Percentiles rank a stretch among this genome's conserved stretches.
These are phyloP conservation scores for Ligdia adustata DNA, from an alignment of 2,888 invertebrate species.

Conservation along the genomic window DNA sequence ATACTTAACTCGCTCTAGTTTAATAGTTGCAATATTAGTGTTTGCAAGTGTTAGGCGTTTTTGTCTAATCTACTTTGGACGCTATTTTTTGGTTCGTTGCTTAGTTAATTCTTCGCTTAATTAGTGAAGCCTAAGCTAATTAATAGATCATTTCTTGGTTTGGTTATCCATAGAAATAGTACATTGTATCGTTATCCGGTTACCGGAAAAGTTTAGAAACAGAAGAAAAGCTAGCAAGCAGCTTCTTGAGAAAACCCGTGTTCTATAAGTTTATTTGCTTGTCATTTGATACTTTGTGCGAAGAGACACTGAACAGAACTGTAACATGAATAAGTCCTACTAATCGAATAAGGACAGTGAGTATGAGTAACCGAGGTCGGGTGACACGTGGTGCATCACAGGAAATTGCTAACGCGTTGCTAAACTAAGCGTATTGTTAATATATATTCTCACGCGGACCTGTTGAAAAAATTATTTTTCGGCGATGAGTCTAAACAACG, in stretches of 20 bases:
- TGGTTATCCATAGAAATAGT: slow-evolving; percentile 5
- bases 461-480: slow-evolving; percentile 13
- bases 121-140: neutral
- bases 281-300: slow-evolving; percentile 25
- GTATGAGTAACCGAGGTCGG: slow-evolving; percentile 52
- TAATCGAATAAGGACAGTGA: slow-evolving; percentile 43
- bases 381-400: slow-evolving; percentile 50
- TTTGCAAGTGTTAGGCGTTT: slow-evolving; percentile 38
- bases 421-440: slow-evolving; percentile 39
- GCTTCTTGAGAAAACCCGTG: slow-evolving; percentile 15
- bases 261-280: slow-evolving; percentile 15
- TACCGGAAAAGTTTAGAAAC: slow-evolving; percentile 22
- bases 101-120: slow-evolving; percentile 1
- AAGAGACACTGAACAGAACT: slow-evolving; percentile 34
- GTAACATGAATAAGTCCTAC: slow-evolving; percentile 40
- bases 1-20: slow-evolving; percentile 46
- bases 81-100: slow-evolving; percentile 15
- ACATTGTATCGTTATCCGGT: slow-evolving; percentile 13
- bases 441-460: slow-evolving; percentile 11
- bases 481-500: slow-evolving; percentile 6
- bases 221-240: slow-evolving; percentile 10
- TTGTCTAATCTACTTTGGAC: slow-evolving; percentile 15
- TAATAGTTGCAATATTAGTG: slow-evolving; percentile 38
- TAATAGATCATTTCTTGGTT: slow-evolving; percentile 7
- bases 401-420: slow-evolving; percentile 60